Conservation (phyloP, 2,888 invertebrate genomes). For the Tillus elongatus region DNA sequence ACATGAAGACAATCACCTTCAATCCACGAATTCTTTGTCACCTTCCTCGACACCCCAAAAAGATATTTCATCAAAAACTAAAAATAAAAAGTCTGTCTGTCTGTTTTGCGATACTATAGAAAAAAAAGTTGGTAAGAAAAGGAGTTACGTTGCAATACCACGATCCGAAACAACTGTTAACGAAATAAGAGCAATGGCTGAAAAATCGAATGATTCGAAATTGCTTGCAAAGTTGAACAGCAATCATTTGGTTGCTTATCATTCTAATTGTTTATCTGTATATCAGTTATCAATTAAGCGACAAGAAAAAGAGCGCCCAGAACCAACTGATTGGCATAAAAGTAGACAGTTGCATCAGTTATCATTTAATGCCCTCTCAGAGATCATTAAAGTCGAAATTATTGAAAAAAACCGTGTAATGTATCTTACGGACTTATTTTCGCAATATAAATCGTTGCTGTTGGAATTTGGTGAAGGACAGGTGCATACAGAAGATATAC, state of each 20-base stretch:
- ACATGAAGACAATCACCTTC: no score
- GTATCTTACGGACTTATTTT: no score
- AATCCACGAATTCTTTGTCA: no score
- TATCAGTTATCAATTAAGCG: slow-evolving; percentile 12
- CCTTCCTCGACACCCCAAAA: background rate
- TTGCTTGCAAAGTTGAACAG: background rate
- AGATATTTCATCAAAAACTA: slow-evolving; percentile 1
- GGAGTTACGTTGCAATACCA: background rate
- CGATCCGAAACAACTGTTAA: background rate
- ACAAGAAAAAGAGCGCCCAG: slow-evolving; percentile 12
- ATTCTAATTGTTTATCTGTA: slow-evolving; percentile 6
- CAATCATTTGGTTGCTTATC: slow-evolving; percentile 5
- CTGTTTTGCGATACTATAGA: background rate
- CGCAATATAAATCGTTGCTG: no score
- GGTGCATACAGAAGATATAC: no score
- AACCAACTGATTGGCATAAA: slow-evolving; percentile 16
- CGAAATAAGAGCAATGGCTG: background rate
- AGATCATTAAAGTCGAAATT: slow-evolving; percentile 19
- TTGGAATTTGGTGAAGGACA: no score
- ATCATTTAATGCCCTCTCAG: slow-evolving; percentile 17
- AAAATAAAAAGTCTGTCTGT: background rate
- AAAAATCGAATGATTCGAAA: background rate
- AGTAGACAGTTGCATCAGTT: slow-evolving; percentile 19
- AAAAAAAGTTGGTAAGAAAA: slow-evolving; percentile 1
- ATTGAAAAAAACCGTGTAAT: slow-evolving; percentile 20